These are phyloP conservation scores for Eutrigla gurnardus DNA, from an alignment of 2,797 vertebrate species.

Conservation along the genomic window DNA sequence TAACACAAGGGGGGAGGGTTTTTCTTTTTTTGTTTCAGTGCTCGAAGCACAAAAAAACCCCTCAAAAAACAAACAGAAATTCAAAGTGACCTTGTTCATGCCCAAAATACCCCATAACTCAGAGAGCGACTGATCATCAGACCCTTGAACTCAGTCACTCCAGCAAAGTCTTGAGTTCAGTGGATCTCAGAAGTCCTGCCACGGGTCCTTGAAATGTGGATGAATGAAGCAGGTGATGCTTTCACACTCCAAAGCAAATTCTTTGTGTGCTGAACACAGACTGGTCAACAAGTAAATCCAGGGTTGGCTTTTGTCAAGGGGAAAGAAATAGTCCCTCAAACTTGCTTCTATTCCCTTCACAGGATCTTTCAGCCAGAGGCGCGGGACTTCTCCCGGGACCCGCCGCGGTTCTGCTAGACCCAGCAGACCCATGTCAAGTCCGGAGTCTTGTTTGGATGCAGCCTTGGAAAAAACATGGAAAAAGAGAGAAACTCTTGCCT, in stretches of 20 bases:
- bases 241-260: conserved; percentile 1
- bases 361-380: conserved; percentile 21
- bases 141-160: not conserved
- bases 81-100: not conserved
- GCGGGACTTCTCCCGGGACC: conserved; percentile 30
- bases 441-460: conserved; percentile 26
- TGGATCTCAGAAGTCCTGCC: not conserved
- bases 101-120: not conserved
- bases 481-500: conserved; percentile 58
- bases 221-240: not conserved
- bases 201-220: not conserved
- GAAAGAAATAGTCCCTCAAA: conserved; percentile 6
- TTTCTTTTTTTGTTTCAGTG: not conserved
- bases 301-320: not conserved
- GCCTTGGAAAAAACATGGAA: conserved; percentile 36
- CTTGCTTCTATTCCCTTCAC: conserved; percentile 7
- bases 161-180: not conserved
- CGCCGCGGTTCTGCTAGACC: conserved; percentile 15
- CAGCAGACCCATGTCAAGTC: not conserved
- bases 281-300: conserved; percentile 12
- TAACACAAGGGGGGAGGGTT: not conserved
- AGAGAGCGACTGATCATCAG: not conserved
- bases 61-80: not conserved
- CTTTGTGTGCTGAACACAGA: conserved; percentile 3
- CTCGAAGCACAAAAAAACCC: not conserved